A percentile compares a stretch with the other conserved stretches of the same genome.
Evolutionary conservation across 37 sponge, comb jelly and placozoan genomes (phyloP).

Genomic region (Axinella damicornis): DNA sequence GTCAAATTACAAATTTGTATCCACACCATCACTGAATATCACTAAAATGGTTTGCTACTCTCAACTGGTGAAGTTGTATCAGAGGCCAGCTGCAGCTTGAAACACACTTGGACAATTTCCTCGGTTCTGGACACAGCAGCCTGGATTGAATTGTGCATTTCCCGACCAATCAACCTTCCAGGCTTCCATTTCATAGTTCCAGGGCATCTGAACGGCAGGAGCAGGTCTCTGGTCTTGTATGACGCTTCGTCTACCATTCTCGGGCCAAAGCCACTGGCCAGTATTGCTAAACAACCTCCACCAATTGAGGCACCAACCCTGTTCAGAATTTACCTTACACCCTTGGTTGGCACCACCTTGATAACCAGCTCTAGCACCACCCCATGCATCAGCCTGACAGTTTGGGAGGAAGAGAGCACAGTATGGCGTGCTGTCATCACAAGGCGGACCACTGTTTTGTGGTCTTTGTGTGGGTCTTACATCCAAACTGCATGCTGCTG

Average conservation of each 20-base stretch:
- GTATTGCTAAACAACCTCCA: slow-evolving; percentile 49
- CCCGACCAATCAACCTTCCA: slow-evolving; percentile 41
- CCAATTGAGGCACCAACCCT: slow-evolving; percentile 65
- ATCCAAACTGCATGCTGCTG: slow-evolving; percentile 29
- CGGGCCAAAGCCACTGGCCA: slow-evolving; percentile 59
- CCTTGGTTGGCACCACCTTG: slow-evolving; percentile 51
- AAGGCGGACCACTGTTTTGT: slow-evolving; percentile 43
- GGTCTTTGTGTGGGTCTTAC: slow-evolving; percentile 33
- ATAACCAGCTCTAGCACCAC: slow-evolving; percentile 36
- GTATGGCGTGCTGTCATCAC: slow-evolving; percentile 37
- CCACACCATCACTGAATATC: no score
- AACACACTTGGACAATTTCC: slow-evolving; percentile 7
- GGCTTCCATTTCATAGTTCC: slow-evolving; percentile 57
- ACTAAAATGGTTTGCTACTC: no score
- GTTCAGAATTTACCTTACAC: slow-evolving; percentile 48
- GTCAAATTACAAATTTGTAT: no score
- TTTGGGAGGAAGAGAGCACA: slow-evolving; percentile 62
- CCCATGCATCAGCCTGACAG: slow-evolving; percentile 46
- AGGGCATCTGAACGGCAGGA: slow-evolving; percentile 32
- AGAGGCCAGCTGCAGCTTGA: neutral
- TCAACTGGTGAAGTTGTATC: no score
- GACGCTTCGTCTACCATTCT: slow-evolving; percentile 26
- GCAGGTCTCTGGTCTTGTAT: slow-evolving; percentile 46
- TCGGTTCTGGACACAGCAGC: slow-evolving; percentile 39
- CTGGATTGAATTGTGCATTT: slow-evolving; percentile 7